Conservation (phyloP, 2,797 vertebrate species). For the Lophotriccus pileatus region DNA sequence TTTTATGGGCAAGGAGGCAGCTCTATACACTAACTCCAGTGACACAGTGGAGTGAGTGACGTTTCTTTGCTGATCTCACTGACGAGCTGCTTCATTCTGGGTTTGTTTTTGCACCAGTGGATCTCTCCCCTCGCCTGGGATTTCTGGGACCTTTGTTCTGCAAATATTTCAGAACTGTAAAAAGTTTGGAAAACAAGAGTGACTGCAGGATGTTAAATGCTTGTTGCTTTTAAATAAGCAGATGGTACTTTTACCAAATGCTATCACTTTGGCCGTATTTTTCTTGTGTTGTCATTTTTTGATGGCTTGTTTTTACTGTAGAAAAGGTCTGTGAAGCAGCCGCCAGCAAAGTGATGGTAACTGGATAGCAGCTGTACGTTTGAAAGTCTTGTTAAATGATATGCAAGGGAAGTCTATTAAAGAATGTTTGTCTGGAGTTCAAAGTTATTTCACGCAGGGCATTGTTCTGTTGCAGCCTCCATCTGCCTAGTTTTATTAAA, state of each 20-base stretch:
- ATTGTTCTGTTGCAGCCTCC: background rate
- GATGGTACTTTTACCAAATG: slow-evolving; percentile 4
- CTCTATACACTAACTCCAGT: accelerated
- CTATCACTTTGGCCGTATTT: background rate
- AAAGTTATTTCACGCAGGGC: background rate
- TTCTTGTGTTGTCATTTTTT: background rate
- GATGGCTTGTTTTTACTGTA: slow-evolving; percentile 2
- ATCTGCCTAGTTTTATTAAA: slow-evolving; percentile 11
- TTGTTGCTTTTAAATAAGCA: slow-evolving; percentile 8
- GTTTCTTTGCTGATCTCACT: background rate
- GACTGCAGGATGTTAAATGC: background rate
- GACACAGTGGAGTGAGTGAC: background rate
- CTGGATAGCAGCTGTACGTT: background rate
- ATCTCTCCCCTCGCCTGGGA: background rate
- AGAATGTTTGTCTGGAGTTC: background rate
- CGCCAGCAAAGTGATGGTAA: background rate
- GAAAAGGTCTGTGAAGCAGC: background rate
- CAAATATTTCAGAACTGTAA: slow-evolving; percentile 22
- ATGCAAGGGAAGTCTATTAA: background rate
- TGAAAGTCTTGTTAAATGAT: background rate
- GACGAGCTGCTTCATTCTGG: background rate
- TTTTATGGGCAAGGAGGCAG: background rate
- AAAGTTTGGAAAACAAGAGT: slow-evolving; percentile 2
- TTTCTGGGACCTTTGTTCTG: slow-evolving; percentile 37
- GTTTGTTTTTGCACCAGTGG: background rate